Percentiles rank a stretch among this genome's conserved stretches.
phyloP scores from a whole-genome alignment of 2,888 invertebrate species.

The Strigamia transsilvanica region DNA sequence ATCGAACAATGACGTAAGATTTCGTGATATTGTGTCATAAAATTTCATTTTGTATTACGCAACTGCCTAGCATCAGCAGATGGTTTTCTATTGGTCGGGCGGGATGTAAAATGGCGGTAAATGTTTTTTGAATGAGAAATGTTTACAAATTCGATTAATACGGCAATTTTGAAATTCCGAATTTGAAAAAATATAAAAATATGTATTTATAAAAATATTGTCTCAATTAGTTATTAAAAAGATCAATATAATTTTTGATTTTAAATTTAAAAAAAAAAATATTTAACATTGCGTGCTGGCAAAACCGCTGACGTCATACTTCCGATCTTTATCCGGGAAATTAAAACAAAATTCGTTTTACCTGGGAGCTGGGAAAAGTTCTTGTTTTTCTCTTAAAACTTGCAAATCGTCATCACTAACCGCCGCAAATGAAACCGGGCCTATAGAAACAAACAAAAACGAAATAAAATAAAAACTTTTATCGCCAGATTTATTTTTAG shows the following conservation, averaged over 20 bases:
- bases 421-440: not conserved
- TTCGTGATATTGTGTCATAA: not conserved
- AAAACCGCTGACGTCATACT: no score
- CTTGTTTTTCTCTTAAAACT: not conserved
- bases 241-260: no score
- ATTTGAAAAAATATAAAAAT: no score
- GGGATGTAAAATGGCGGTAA: not conserved
- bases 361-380: not conserved
- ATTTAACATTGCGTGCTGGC: no score
- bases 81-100: not conserved
- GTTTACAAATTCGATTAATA: no score
- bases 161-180: no score
- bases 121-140: not conserved
- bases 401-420: slow-evolving; percentile 10
- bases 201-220: no score
- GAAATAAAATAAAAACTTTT: not conserved
- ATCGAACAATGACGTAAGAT: slow-evolving; percentile 2
- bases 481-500: not conserved
- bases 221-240: no score
- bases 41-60: not conserved
- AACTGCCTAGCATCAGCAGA: not conserved
- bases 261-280: no score
- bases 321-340: no score
- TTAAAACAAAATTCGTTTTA: not conserved
- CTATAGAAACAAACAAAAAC: not conserved